Base-by-base conservation (phyloP, 2,113 vertebrate genomes). In the Oncorhynchus gorbuscha region DNA sequence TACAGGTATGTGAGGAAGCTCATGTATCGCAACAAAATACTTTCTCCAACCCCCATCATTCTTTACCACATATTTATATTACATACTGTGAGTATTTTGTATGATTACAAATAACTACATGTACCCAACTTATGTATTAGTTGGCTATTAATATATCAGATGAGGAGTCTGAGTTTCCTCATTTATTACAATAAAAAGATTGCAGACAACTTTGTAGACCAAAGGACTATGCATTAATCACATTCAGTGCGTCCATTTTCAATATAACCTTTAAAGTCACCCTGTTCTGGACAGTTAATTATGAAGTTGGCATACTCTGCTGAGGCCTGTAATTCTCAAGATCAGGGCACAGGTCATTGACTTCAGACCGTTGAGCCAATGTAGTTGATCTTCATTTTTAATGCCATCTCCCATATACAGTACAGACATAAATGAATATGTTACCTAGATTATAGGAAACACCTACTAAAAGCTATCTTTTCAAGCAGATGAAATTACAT, bases 231-330 rank as follows among this genome's bases (percentile, higher is more conserved):
- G 51, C 82, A 87, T 89, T 82, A 89, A 84, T 90, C 83, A 85
- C 74, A 86, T 80, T 79, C 75, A 73, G 55, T 45, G 55, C 69
- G 71, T 78, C 65, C 75, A 83, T 84, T 88, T 84, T 80, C 48
- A 86, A 74, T 77, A 77, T 81, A 87, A 91, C 86, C 85, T 88
- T 88, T 87, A 85, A 87, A 90, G 83, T 88, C 85, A 86, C 84
- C 79, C 83, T 86, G 84, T 86, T 86, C 86, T 86, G 86, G 84
- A 79, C 83, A 84, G 86, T 90, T 90, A 87, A 92, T 92, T 89
- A 90, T 86, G 75, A 76, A 83, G 83, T 76, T 86, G 86, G 84
- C 79, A 84, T 84, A 88, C 79, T 87, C 85, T 79, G 83, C 71
- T 68, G 72, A 78, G 82, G 78, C 72, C 85, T 83, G 81, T 88